These are phyloP conservation scores for Heliconius himera DNA, from an alignment of 1,140 invertebrate genomes.

Conservation along the genomic window DNA sequence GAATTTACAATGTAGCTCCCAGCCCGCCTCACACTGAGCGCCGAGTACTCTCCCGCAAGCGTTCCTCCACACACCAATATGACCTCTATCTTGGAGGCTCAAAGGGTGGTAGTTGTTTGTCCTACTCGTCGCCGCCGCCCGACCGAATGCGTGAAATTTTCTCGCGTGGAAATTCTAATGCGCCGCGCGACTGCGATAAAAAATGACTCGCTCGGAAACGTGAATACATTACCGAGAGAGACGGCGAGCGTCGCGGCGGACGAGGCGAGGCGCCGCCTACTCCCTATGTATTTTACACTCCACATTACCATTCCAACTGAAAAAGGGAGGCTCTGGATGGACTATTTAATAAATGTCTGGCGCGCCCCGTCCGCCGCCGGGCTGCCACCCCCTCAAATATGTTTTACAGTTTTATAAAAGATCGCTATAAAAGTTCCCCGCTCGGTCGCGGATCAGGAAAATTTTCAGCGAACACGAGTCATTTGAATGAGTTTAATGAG, in stretches of 20 bases:
- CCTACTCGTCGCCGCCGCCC: slow-evolving; percentile 20
- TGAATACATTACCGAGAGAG: slow-evolving; percentile 77
- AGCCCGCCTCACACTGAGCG: slow-evolving; percentile 46
- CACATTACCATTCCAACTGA: slow-evolving; percentile 65
- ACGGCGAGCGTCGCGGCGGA: slow-evolving; percentile 49
- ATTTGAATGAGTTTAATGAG: neutral
- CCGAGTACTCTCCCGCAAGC: slow-evolving; percentile 44
- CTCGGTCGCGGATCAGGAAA: neutral
- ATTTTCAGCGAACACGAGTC: neutral
- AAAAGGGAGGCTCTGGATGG: slow-evolving; percentile 58
- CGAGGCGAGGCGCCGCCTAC: slow-evolving; percentile 36
- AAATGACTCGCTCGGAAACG: slow-evolving; percentile 74
- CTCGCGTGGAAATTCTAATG: slow-evolving; percentile 79
- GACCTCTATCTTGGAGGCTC: neutral
- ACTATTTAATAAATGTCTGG: slow-evolving; percentile 46
- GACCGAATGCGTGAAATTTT: slow-evolving; percentile 71
- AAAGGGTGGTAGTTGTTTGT: neutral
- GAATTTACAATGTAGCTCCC: slow-evolving; percentile 70
- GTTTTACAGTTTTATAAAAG: slow-evolving; percentile 23
- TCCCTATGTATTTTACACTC: slow-evolving; percentile 62
- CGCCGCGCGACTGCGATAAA: slow-evolving; percentile 78
- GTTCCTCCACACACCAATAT: slow-evolving; percentile 18
- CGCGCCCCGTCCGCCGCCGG: slow-evolving; percentile 26
- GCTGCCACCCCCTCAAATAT: slow-evolving; percentile 28
- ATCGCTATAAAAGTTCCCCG: neutral